These are phyloP conservation scores for Rhincodon typus DNA, from an alignment of 2,797 vertebrate species.

Conservation along the genomic window DNA sequence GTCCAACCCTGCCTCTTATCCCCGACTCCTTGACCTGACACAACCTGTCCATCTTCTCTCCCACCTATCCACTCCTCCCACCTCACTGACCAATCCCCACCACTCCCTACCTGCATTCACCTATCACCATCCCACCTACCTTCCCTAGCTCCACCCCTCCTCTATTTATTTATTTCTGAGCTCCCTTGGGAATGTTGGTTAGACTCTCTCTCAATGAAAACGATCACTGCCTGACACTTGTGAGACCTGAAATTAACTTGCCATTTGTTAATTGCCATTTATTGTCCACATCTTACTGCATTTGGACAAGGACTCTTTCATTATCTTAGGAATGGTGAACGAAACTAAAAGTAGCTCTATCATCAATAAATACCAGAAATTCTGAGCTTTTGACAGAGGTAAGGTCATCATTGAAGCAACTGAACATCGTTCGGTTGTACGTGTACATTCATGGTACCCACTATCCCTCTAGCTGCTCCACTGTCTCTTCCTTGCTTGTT, in stretches of 20 bases:
- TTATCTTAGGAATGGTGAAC: not conserved
- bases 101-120: no score
- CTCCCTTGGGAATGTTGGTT: not conserved
- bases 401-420: not conserved
- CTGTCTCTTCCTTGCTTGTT: not conserved
- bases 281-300: not conserved
- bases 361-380: not conserved
- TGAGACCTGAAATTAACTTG: not conserved
- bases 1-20: no score
- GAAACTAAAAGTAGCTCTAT: not conserved
- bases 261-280: not conserved
- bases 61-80: no score
- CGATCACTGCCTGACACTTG: not conserved
- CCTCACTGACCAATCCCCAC: no score
- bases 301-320: not conserved
- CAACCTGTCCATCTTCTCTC: no score
- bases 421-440: not conserved
- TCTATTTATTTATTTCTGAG: no score
- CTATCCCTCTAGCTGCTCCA: not conserved
- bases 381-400: not conserved
- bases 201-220: not conserved
- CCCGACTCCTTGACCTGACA: no score
- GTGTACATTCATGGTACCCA: not conserved
- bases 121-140: no score
- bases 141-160: no score